Percentiles rank a stretch among this genome's conserved stretches.
phyloP scores from a whole-genome alignment of 2,113 vertebrate genomes.

The Pluvialis apricaria region DNA sequence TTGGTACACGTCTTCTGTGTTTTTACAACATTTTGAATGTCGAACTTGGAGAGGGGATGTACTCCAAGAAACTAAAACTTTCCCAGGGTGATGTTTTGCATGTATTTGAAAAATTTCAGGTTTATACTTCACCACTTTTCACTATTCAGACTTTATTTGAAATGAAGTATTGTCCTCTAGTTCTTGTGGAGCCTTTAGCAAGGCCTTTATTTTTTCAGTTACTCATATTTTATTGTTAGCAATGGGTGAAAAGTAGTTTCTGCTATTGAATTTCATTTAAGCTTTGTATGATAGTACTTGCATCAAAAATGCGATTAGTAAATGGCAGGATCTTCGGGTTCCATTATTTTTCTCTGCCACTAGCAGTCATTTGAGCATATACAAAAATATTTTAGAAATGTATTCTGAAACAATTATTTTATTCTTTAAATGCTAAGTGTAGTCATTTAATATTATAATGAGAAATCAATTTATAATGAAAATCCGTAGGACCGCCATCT shows the following conservation, averaged over 20 bases:
- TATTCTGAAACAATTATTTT: not conserved
- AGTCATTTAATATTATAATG: not conserved
- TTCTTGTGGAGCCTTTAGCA: not conserved
- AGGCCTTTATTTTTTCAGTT: not conserved
- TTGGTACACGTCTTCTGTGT: fast-evolving
- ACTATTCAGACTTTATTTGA: not conserved
- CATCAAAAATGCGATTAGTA: not conserved
- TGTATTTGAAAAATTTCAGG: not conserved
- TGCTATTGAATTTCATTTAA: not conserved
- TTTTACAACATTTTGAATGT: not conserved
- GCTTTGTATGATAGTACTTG: not conserved
- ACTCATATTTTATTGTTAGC: not conserved
- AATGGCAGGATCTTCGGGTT: not conserved
- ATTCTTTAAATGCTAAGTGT: not conserved
- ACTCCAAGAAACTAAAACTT: not conserved
- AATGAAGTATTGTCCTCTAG: not conserved
- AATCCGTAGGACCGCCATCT: not conserved
- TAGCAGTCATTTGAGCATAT: not conserved
- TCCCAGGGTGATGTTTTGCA: not conserved
- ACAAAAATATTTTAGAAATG: not conserved
- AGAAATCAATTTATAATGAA: not conserved
- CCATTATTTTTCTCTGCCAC: not conserved
- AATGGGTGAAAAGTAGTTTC: not conserved
- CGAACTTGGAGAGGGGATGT: not conserved
- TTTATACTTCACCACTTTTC: not conserved